These are phyloP conservation scores for Lysandra coridon DNA, from an alignment of 2,888 invertebrate species.

Conservation along the genomic window DNA sequence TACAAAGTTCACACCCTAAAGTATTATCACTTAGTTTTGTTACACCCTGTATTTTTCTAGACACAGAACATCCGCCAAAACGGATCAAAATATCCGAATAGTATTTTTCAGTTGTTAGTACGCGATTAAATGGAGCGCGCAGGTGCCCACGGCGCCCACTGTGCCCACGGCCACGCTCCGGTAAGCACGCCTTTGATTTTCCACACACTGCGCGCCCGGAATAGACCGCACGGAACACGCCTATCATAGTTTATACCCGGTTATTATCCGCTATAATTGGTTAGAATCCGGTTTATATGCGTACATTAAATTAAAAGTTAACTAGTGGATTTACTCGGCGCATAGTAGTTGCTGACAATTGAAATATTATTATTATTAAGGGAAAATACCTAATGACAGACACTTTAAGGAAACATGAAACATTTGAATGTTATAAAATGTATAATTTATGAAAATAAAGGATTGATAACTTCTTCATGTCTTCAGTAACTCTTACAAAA, in stretches of 20 bases:
- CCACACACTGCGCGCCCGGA: constrained; percentile 50
- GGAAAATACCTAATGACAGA: no score
- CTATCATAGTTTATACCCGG: constrained; percentile 7
- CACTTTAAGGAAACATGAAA: no score
- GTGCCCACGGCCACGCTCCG: constrained; percentile 18
- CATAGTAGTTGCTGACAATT: no score
- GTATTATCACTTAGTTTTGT: no score
- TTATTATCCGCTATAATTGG: background rate
- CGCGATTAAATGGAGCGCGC: constrained; percentile 6
- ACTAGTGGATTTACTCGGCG: no score
- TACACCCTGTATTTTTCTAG: background rate
- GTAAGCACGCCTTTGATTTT: constrained; percentile 48
- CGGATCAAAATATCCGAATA: background rate
- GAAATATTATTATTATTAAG: no score
- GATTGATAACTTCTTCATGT: no score
- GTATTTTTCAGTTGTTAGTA: constrained; percentile 1
- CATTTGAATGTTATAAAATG: no score
- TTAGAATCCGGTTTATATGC: background rate
- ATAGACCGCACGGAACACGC: constrained; percentile 46
- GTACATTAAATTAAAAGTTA: no score
- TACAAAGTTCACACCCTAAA: no score
- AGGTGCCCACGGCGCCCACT: constrained; percentile 11
- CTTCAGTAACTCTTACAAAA: no score
- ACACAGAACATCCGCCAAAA: background rate
- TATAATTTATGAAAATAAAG: no score